Conservation (phyloP, 2,797 vertebrate species). For the Chelidonichthys spinosus region DNA sequence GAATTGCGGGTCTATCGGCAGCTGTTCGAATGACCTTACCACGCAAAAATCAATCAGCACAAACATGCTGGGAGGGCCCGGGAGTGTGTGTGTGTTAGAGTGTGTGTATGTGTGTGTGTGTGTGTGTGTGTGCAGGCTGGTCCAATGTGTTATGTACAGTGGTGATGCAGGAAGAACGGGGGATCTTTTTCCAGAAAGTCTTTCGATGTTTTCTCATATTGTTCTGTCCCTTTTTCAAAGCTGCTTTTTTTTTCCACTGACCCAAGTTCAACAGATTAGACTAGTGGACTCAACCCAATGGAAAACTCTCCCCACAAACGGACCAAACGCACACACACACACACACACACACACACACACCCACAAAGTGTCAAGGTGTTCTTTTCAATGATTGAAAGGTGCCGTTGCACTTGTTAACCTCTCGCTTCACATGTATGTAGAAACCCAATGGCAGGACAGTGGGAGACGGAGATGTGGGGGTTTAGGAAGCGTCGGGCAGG, state of each 20-base stretch:
- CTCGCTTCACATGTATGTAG: conserved; percentile 11
- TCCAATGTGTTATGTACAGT: conserved; percentile 50
- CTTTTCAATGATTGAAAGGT: conserved; percentile 75
- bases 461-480: conserved; percentile 5
- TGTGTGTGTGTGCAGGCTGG: conserved; percentile 14
- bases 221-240: conserved; percentile 32
- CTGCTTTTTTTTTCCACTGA: conserved; percentile 49
- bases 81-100: neutral
- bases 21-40: conserved; percentile 79
- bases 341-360: conserved; percentile 38
- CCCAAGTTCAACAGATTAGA: conserved; percentile 69
- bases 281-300: conserved; percentile 62
- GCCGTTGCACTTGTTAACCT: conserved; percentile 72
- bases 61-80: conserved; percentile 61
- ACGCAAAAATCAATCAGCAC: conserved; percentile 81
- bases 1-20: conserved; percentile 76
- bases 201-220: conserved; percentile 52
- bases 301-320: conserved; percentile 56
- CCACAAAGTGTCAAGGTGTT: conserved; percentile 59
- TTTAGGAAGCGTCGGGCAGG: conserved; percentile 44
- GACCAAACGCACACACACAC: conserved; percentile 21
- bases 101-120: conserved; percentile 6
- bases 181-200: conserved; percentile 52
- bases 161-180: conserved; percentile 50
- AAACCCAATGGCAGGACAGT: neutral